phyloP scores from a whole-genome alignment of 2,113 vertebrate species.

The Platycercus adscitus region DNA sequence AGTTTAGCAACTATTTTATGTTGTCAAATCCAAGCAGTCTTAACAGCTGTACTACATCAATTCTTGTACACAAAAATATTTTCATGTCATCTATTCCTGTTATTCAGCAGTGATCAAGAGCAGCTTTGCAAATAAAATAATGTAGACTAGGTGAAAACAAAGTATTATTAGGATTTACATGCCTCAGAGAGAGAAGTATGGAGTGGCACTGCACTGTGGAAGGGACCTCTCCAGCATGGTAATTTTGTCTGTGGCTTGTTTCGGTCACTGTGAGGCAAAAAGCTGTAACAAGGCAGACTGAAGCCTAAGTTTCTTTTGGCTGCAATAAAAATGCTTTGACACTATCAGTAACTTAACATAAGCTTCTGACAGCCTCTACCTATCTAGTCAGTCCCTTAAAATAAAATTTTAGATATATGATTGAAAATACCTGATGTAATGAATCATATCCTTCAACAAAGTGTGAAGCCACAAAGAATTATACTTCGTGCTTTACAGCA shows the following conservation, averaged over 20 bases:
- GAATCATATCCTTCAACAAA: neutral
- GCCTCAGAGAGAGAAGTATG: neutral
- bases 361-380: neutral
- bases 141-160: neutral
- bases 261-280: neutral
- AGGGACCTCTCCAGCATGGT: neutral
- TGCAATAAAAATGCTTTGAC: neutral
- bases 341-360: neutral
- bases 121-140: neutral
- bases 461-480: neutral
- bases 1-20: neutral
- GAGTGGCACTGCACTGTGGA: neutral
- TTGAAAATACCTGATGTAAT: neutral
- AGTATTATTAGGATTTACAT: neutral
- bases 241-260: neutral
- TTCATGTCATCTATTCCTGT: constrained; percentile 26
- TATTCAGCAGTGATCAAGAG: neutral
- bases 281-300: neutral
- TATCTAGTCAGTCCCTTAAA: neutral
- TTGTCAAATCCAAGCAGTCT: constrained; percentile 5
- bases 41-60: neutral
- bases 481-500: neutral
- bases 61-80: constrained; percentile 16
- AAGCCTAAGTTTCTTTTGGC: neutral
- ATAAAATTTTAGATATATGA: neutral